Percentiles rank a stretch among this genome's conserved stretches.
phyloP scores from a whole-genome alignment of 2,888 invertebrate genomes.

The Ennomos quercinarius region DNA sequence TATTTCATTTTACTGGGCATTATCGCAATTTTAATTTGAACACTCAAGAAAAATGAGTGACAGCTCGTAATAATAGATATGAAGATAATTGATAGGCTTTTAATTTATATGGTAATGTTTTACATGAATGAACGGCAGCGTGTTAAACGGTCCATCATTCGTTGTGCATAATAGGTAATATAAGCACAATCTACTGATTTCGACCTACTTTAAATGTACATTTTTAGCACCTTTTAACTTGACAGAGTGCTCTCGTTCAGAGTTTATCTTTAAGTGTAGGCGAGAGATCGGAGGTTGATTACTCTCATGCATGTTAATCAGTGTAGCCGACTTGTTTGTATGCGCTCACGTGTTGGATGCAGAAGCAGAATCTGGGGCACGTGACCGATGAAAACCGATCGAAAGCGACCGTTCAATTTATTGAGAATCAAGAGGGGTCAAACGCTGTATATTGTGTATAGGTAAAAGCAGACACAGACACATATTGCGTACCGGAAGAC shows the following conservation, averaged over 20 bases:
- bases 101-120: slow-evolving; percentile 61
- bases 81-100: slow-evolving; percentile 66
- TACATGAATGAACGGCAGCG: slow-evolving; percentile 56
- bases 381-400: slow-evolving; percentile 51
- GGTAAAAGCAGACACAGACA: slow-evolving; percentile 26
- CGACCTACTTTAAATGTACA: slow-evolving; percentile 54
- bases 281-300: slow-evolving; percentile 55
- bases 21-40: slow-evolving; percentile 41
- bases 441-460: slow-evolving; percentile 44
- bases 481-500: slow-evolving; percentile 63
- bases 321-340: slow-evolving; percentile 40
- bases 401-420: slow-evolving; percentile 61
- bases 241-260: slow-evolving; percentile 45
- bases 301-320: slow-evolving; percentile 52
- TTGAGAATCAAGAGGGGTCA: slow-evolving; percentile 53
- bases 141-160: slow-evolving; percentile 54
- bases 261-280: slow-evolving; percentile 45
- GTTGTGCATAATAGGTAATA: slow-evolving; percentile 43
- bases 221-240: slow-evolving; percentile 56
- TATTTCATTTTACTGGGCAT: slow-evolving; percentile 55
- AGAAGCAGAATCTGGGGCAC: slow-evolving; percentile 52
- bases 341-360: slow-evolving; percentile 42
- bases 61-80: slow-evolving; percentile 53
- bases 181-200: slow-evolving; percentile 53
- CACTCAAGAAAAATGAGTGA: slow-evolving; percentile 52